Evolutionary conservation across 2,797 vertebrate genomes (phyloP).

Genomic region (Varecia variegata): DNA sequence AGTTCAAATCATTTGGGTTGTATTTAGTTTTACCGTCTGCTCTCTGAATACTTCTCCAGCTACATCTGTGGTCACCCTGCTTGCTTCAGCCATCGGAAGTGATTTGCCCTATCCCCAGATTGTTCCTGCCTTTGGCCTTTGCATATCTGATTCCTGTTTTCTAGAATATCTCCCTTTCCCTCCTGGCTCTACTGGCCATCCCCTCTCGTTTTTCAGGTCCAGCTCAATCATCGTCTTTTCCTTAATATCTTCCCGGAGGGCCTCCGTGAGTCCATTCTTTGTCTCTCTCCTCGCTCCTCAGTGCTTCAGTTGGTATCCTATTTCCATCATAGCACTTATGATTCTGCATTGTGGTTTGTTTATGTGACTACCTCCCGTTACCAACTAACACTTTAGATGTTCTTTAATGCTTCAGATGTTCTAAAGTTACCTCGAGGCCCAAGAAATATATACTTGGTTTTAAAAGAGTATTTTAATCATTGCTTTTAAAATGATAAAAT

Average conservation of each 20-base stretch:
- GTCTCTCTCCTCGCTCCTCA: neutral
- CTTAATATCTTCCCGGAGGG: neutral
- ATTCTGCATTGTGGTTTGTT: neutral
- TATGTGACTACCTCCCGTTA: neutral
- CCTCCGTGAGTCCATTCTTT: neutral
- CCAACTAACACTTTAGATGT: neutral
- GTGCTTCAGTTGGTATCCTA: neutral
- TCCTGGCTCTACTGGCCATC: neutral
- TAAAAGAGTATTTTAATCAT: slow-evolving; percentile 14
- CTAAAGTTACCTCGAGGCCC: neutral
- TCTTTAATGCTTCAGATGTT: neutral
- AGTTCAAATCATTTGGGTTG: neutral
- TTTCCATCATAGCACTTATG: neutral
- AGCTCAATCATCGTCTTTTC: neutral
- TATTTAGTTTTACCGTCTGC: neutral
- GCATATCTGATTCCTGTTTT: neutral
- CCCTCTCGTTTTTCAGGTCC: neutral
- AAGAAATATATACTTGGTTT: slow-evolving; percentile 24
- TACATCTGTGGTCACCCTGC: accelerated
- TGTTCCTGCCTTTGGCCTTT: neutral
- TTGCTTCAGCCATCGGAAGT: neutral
- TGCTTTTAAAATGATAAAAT: slow-evolving; percentile 30
- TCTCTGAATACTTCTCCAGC: neutral
- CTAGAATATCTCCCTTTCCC: neutral
- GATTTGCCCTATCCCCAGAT: neutral